Conservation (phyloP, 2,113 vertebrate genomes). For the Patagioenas fasciata region DNA sequence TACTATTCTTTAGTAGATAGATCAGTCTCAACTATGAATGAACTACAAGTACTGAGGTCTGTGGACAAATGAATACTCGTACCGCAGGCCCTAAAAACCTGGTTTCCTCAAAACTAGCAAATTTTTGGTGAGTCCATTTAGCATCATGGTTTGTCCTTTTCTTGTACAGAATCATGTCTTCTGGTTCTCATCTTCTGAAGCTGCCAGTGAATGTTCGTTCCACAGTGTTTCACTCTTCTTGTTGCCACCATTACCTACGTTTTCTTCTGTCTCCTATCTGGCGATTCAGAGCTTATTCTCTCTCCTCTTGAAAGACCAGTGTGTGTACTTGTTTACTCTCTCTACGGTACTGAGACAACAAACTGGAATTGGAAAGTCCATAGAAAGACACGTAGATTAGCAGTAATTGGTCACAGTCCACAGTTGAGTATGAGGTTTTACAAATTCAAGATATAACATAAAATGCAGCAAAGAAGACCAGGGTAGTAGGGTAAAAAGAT, state of each 20-base stretch:
- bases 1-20: not conserved
- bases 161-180: not conserved
- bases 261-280: not conserved
- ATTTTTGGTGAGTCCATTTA: not conserved
- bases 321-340: not conserved
- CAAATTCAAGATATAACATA: not conserved
- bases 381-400: not conserved
- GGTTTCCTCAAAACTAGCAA: not conserved
- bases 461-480: not conserved
- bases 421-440: not conserved
- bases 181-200: not conserved
- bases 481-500: not conserved
- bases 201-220: not conserved
- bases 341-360: fast-evolving
- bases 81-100: not conserved
- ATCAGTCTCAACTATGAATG: not conserved
- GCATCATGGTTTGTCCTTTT: not conserved
- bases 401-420: not conserved
- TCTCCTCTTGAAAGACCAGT: not conserved
- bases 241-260: not conserved
- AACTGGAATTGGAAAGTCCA: not conserved
- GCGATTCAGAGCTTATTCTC: not conserved
- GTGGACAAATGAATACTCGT: not conserved
- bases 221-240: not conserved
- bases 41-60: not conserved